Base-by-base conservation (phyloP, 2,888 invertebrate species). In the Lacanobia oleracea region DNA sequence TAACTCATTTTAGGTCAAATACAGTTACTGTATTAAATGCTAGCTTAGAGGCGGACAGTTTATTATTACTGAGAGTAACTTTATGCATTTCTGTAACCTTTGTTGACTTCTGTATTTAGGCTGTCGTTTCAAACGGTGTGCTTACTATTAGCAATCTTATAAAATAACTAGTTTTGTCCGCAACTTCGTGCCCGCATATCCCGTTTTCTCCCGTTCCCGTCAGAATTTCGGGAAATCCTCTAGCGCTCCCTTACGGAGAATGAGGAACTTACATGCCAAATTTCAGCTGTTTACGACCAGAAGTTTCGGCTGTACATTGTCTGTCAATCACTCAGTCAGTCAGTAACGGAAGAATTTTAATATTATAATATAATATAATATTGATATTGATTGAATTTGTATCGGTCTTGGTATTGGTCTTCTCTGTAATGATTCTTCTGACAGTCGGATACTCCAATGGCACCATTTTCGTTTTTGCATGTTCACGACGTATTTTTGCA, bases 21-120 rank as follows among this genome's bases (percentile, higher is more conserved):
- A 9, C 21, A 27, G 3, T 14, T 53, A 2, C 14, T 23, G 1
- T 33, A 33, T 1, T 48, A 57, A 50, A 48, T 64, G 50, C 53
- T 33, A 27, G 51, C n/a, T 60, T 16, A 66, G 23, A 33, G 33
- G 40, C 50, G 40, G 33, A 61, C 53, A 60, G 59, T 14, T 45
- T 63, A 57, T n/a, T n/a, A 51, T 37, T 43, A n/a, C 23, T 9
- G 18, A 40, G 14, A 50, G 27, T 53, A 8, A 64, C 16, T 48
- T 48, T 74, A 73, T 60, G 50, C 37, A 37, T 37, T 16, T 59
- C 0, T 23, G 16, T 1, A 51, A 23, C 37, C 37, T 27, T 60
- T 64, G 21, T 9, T 57, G 10, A 7, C 48, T 48, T 8, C 37
- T 72, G 33, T 37, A 59, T 64, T 60, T 9, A n/a, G 18, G 4